Conservation (phyloP, 2,888 invertebrate species). For the Deladenus siricidicola region DNA sequence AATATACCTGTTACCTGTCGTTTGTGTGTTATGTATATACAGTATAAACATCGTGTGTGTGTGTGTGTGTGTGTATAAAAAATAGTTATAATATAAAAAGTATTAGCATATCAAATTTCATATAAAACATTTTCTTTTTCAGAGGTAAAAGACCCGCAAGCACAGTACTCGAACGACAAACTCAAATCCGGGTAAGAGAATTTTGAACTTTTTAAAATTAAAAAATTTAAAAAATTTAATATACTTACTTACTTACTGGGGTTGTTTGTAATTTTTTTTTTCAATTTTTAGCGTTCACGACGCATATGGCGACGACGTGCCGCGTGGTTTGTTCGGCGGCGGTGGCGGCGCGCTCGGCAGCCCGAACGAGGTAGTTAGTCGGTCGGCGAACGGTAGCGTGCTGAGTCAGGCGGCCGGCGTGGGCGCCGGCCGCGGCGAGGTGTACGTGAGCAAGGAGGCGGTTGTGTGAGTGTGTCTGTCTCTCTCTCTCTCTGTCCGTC, state of each 20-base stretch:
- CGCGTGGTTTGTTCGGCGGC: conserved; percentile 21
- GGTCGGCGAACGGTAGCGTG: background rate
- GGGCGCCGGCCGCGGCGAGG: conserved; percentile 23
- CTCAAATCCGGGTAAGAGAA: conserved; percentile 25
- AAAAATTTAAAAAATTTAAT: no score
- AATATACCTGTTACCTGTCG: no score
- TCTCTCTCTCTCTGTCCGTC: no score
- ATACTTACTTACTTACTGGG: no score
- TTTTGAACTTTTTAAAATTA: no score
- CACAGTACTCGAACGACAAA: conserved; percentile 28
- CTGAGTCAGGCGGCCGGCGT: background rate
- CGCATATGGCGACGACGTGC: conserved; percentile 24
- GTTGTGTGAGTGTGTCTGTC: no score
- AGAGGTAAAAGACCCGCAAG: conserved; percentile 26
- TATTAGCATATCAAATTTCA: background rate
- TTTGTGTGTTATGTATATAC: no score
- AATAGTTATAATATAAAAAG: no score
- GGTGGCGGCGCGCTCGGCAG: conserved; percentile 4
- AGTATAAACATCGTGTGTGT: no score
- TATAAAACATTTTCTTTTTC: conserved; percentile 4
- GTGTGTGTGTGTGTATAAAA: no score
- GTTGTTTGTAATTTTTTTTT: background rate
- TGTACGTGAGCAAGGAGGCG: conserved; percentile 51
- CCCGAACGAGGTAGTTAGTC: conserved; percentile 27
- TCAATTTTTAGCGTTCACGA: conserved; percentile 15